phyloP scores from a whole-genome alignment of 2,797 vertebrate genomes.

The Gallinago nigripennis region DNA sequence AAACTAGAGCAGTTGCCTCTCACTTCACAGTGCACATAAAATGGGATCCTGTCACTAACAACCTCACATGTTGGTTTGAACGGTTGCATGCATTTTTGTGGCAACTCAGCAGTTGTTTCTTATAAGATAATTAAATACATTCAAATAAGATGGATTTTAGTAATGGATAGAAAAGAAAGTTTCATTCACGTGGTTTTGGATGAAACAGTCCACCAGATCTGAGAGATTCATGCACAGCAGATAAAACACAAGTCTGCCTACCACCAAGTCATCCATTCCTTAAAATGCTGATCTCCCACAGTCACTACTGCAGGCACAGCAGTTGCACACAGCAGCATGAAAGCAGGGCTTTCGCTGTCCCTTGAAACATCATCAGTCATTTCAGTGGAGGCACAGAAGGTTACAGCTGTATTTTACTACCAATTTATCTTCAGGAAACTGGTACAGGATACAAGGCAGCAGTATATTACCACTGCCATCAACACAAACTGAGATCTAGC shows the following conservation, averaged over 20 bases:
- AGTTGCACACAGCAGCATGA: rapidly evolving
- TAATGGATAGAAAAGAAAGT: background rate
- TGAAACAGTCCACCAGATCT: background rate
- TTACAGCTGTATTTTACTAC: background rate
- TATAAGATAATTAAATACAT: background rate
- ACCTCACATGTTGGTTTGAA: background rate
- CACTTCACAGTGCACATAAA: background rate
- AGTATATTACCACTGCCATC: background rate
- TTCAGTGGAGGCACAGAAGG: background rate
- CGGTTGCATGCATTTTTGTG: background rate
- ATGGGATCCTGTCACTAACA: background rate
- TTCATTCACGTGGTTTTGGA: background rate
- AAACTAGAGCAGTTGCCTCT: background rate
- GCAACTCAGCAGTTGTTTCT: background rate
- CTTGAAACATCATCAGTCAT: background rate
- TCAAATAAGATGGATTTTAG: background rate
- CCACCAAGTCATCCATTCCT: rapidly evolving
- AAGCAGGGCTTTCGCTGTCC: background rate
- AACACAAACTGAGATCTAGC: background rate
- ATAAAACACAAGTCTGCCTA: too few relatives aligned
- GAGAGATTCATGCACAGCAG: background rate
- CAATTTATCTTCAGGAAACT: background rate
- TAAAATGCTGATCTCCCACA: rapidly evolving
- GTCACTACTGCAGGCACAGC: background rate
- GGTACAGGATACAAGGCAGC: too few relatives aligned